Base-by-base conservation (phyloP, 2,888 invertebrate genomes). In the Dicyrtomina minuta region DNA sequence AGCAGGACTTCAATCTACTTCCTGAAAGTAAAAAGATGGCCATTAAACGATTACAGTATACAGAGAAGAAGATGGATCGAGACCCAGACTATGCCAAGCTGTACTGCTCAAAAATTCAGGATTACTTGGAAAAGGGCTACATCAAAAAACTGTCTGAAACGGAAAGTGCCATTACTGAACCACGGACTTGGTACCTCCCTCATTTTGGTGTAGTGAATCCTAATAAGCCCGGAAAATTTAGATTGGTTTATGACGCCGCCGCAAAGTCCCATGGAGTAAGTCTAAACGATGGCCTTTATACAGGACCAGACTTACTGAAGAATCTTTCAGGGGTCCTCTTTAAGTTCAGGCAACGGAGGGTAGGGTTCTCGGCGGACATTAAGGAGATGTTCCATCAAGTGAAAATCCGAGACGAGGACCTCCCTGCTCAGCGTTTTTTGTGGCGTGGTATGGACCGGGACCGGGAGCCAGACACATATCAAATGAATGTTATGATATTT, bases 171-270 rank as follows among this genome's bases (percentile, higher is more conserved):
- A 15, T 20, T 2, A n/a, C n/a, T n/a, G n/a, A n/a, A n/a, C 20
- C 6, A 59, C 43, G 20, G 68, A n/a, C 60, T 10, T 75, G 67
- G 71, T 75, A 72, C 33, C 46, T 78, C 0, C 74, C 75, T 1
- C 75, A 78, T 44, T 75, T 76, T 67, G 75, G n/a, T n/a, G n/a
- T 73, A 0, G 24, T 24, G 0, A 73, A 70, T 22, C 70, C 69
- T 1, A 75, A 74, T 24, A 76, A 77, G 44, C 73, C 77, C 1
- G 65, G 33, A 2, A 77, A 76, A 26, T 13, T 74, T 0, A 27
- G 77, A 4, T 27, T 77, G 0, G 77, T 78, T 5, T 75, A 75
- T 27, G 73, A 77, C 55, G 74, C 72, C 0, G 68, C 75, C 1
- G 74, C 72, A 3, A 65, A 61, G 41, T 20, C 26, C 3, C 2